A percentile compares a stretch with the other conserved stretches of the same genome.
phyloP scores from a whole-genome alignment of 2,888 invertebrate genomes.

The Matsumyia berberina region DNA sequence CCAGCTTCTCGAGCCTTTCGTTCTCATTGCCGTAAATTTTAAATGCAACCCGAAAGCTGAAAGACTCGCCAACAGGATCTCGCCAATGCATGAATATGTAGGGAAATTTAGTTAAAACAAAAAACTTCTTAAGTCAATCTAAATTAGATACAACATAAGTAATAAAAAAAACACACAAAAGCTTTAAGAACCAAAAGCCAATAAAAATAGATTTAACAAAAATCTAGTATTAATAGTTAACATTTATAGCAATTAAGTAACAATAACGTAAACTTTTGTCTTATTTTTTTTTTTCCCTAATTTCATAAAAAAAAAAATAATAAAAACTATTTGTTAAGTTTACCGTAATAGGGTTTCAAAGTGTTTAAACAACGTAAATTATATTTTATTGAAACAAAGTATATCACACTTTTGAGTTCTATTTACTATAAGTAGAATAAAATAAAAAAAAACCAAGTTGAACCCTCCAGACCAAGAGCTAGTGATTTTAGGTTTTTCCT shows the following conservation, averaged over 20 bases:
- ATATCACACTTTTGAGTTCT: constrained; percentile 53
- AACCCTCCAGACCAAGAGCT: constrained; percentile 75
- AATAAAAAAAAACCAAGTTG: constrained; percentile 37
- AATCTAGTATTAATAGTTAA: constrained; percentile 76
- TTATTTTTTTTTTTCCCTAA: constrained; percentile 58
- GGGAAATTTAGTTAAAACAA: constrained; percentile 17
- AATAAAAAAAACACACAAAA: constrained; percentile 47
- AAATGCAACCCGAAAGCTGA: neutral
- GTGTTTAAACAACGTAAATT: constrained; percentile 54
- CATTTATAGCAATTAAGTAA: constrained; percentile 73
- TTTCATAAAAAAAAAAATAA: constrained; percentile 29
- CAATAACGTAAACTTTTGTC: constrained; percentile 36
- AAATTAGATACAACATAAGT: constrained; percentile 42
- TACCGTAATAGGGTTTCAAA: constrained; percentile 70
- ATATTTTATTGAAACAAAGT: constrained; percentile 43
- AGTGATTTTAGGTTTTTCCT: constrained; percentile 59
- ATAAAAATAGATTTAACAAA: constrained; percentile 68
- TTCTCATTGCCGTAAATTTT: neutral
- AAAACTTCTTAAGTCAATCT: constrained; percentile 41
- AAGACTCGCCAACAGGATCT: constrained; percentile 13
- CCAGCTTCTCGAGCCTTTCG: too few species aligned
- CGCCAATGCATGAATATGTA: neutral
- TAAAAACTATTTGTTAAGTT: constrained; percentile 50
- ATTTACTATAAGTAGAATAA: constrained; percentile 42
- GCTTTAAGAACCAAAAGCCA: constrained; percentile 75